Evolutionary conservation across 2,113 vertebrate species (phyloP).

Genomic region (Barnardius zonarius): DNA sequence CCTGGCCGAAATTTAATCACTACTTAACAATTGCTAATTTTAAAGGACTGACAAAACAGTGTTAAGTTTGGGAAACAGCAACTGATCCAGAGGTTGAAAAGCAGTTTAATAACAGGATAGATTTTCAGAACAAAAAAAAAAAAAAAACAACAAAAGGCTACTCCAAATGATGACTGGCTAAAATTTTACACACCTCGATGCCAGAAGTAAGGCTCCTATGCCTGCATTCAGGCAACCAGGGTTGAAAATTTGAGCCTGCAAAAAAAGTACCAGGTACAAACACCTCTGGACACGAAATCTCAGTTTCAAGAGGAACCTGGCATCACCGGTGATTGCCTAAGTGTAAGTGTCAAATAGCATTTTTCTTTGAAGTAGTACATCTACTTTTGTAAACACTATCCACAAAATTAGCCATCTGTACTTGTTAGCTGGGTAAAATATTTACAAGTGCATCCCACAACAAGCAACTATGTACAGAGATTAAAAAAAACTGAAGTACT

Average conservation of each 20-base stretch:
- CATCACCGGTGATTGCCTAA: slow-evolving; percentile 67
- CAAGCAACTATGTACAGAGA: slow-evolving; percentile 78
- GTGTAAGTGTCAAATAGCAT: slow-evolving; percentile 71
- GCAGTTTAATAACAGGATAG: slow-evolving; percentile 63
- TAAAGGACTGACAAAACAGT: slow-evolving; percentile 22
- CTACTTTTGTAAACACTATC: slow-evolving; percentile 81
- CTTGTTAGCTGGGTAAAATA: slow-evolving; percentile 76
- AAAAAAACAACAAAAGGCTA: background rate
- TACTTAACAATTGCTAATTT: slow-evolving; percentile 14
- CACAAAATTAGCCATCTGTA: slow-evolving; percentile 76
- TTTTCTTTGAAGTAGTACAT: slow-evolving; percentile 75
- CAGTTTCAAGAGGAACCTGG: slow-evolving; percentile 71
- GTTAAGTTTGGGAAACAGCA: slow-evolving; percentile 68
- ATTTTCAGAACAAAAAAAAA: slow-evolving; percentile 49
- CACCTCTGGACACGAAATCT: slow-evolving; percentile 53
- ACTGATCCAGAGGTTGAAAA: slow-evolving; percentile 65
- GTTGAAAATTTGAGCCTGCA: slow-evolving; percentile 51
- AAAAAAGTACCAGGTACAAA: slow-evolving; percentile 66
- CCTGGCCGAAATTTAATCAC: slow-evolving; percentile 20
- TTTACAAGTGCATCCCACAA: slow-evolving; percentile 78
- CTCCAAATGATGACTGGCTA: slow-evolving; percentile 51
- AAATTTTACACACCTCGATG: slow-evolving; percentile 68
- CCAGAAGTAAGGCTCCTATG: background rate
- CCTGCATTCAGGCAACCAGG: slow-evolving; percentile 4
- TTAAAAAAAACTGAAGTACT: slow-evolving; percentile 66